Evolutionary conservation across 1,140 invertebrate species (phyloP).

Genomic region (Neoseiulus cucumeris): DNA sequence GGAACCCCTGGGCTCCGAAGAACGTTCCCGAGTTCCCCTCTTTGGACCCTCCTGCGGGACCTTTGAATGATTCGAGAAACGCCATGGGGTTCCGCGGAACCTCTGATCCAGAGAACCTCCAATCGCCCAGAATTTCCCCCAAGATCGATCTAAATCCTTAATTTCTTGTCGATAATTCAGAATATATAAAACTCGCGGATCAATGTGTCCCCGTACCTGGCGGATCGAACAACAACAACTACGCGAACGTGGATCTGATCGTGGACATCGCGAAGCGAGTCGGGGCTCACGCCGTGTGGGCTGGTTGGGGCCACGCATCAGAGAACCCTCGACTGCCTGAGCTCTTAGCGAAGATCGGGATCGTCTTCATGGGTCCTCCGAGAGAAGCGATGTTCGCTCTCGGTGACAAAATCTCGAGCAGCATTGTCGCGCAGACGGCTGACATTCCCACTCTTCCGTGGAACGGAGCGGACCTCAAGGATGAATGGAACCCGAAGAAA

Average conservation of each 20-base stretch:
- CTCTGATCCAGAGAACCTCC: too few species aligned
- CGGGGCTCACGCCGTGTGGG: slow-evolving; percentile 95
- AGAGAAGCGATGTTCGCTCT: slow-evolving; percentile 98
- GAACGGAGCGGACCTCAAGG: slow-evolving; percentile 76
- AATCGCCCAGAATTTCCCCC: too few species aligned
- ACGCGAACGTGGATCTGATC: slow-evolving; percentile 98
- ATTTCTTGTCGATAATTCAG: slow-evolving; percentile 24
- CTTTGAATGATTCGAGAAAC: too few species aligned
- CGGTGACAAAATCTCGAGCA: slow-evolving; percentile 98
- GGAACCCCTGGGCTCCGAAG: too few species aligned
- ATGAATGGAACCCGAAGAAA: slow-evolving; percentile 57
- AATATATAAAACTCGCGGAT: slow-evolving; percentile 98
- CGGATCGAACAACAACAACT: slow-evolving; percentile 97
- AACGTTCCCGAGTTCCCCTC: too few species aligned
- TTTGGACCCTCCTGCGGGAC: too few species aligned
- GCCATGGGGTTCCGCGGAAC: too few species aligned
- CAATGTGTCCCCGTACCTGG: slow-evolving; percentile 94
- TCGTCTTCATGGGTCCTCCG: slow-evolving; percentile 55
- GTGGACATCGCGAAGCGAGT: slow-evolving; percentile 81
- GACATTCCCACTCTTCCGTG: slow-evolving; percentile 92
- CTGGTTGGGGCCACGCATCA: slow-evolving; percentile 98
- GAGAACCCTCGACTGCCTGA: slow-evolving; percentile 97
- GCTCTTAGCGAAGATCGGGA: slow-evolving; percentile 65
- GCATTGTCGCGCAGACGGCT: slow-evolving; percentile 96
- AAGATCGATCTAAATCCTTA: background rate